phyloP scores from a whole-genome alignment of 2,113 vertebrate species.

The Burhinus bistriatus region DNA sequence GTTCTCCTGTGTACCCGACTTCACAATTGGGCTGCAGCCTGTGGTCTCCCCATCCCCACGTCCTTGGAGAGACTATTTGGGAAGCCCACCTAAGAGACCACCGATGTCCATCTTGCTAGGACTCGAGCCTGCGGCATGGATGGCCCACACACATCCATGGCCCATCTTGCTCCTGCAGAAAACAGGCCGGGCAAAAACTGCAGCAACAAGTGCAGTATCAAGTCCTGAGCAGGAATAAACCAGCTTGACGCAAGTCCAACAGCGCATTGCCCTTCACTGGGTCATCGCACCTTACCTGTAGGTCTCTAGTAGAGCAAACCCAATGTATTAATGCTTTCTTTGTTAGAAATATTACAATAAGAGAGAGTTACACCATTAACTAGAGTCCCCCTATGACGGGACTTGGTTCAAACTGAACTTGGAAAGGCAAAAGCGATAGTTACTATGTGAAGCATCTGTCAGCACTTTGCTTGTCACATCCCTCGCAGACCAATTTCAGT shows the following conservation, averaged over 20 bases:
- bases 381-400: fast-evolving
- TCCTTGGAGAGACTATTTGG: not conserved
- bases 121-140: not conserved
- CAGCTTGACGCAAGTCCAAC: not conserved
- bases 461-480: not conserved
- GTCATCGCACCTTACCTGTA: not conserved
- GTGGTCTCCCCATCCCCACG: fast-evolving
- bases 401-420: not conserved
- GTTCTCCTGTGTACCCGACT: not conserved
- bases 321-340: fast-evolving
- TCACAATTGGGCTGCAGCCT: not conserved
- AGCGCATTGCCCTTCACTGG: fast-evolving
- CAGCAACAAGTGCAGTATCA: fast-evolving
- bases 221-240: not conserved
- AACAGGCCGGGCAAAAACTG: not conserved
- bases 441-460: not conserved
- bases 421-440: not conserved
- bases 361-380: too few relatives aligned
- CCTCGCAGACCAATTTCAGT: not conserved
- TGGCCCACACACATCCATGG: fast-evolving
- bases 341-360: not conserved
- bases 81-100: not conserved
- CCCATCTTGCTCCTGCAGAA: not conserved
- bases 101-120: not conserved
- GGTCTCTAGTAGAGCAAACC: not conserved